Percentiles rank a stretch among this genome's conserved stretches.
Conservation (phyloP, 1,140 invertebrate genomes). For the Drosophila paulistorum region DNA sequence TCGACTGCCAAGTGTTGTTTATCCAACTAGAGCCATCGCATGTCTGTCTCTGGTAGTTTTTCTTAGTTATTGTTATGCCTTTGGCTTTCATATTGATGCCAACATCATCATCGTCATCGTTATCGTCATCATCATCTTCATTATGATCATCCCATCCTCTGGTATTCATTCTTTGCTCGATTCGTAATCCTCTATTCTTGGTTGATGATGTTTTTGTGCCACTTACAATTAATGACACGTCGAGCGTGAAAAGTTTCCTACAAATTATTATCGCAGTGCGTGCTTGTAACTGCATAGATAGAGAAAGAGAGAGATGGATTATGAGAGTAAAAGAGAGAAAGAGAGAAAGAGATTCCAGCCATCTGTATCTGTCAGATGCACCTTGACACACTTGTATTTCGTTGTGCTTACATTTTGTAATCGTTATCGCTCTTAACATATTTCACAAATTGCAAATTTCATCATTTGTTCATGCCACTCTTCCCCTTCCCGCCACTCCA, state of each 20-base stretch:
- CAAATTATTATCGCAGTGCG: slow-evolving; percentile 57
- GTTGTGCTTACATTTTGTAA: slow-evolving; percentile 16
- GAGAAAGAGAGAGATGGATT: neutral
- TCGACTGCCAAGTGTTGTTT: slow-evolving; percentile 23
- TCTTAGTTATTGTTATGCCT: slow-evolving; percentile 45
- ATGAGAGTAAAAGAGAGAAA: neutral
- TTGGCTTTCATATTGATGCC: slow-evolving; percentile 15
- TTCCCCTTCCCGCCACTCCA: too few species aligned
- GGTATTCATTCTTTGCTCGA: slow-evolving; percentile 11
- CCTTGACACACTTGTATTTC: slow-evolving; percentile 16
- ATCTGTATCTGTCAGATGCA: slow-evolving; percentile 36
- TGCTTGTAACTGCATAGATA: slow-evolving; percentile 7
- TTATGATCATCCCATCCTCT: neutral
- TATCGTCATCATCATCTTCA: neutral
- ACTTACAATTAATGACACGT: slow-evolving; percentile 68
- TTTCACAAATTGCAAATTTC: slow-evolving; percentile 37
- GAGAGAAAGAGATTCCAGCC: neutral
- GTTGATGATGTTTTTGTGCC: slow-evolving; percentile 44
- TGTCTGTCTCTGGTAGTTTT: slow-evolving; percentile 13
- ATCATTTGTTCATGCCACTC: neutral
- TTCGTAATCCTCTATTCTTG: neutral
- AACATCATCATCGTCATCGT: neutral
- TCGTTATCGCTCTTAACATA: slow-evolving; percentile 20
- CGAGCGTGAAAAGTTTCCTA: slow-evolving; percentile 57
- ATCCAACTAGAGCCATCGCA: slow-evolving; percentile 30